Evolutionary conservation across 2,113 vertebrate genomes (phyloP), one percentile per base, ranked within the genome.

Genomic region (Crotalus viridis): DNA sequence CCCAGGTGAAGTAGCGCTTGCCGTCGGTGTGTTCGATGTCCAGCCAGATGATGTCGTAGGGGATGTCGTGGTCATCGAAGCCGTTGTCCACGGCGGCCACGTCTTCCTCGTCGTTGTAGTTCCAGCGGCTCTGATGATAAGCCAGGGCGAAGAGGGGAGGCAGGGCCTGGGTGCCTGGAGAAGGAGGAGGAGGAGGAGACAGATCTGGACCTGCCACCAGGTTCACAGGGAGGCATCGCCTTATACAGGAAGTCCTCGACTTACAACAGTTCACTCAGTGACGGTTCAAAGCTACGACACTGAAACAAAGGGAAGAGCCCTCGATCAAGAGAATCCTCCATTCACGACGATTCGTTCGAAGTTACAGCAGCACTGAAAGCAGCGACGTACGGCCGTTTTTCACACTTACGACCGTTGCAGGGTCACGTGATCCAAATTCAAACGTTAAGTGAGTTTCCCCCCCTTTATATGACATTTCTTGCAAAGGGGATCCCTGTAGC

Each of bases 61-160:
- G 99, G 91, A 99, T 96, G 94, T 98, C 98, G 22, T 99, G 98
- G 28, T 98, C 97, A 28, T 99, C 99, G 0, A 99, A 99, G 2
- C 98, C 98, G 0, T 94, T 95, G 87, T 98, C 98, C 43, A 99
- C 99, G 0, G 97, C 90, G 6, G 96, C 96, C 90, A 99, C 98
- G 0, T 99, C 99, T 0, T 98, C 98, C 96, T 99, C 98, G 15
- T 99, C 99, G 0, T 99, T 98, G 97, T 99, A 99, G 95, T 99
- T 99, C 99, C 99, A 99, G 94, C 99, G 98, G 97, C 98, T 99
- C 98, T 99, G 99, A 97, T 99, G 99, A 95, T 99, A 99, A 1
- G 96, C 98, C 90, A 99, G 94, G 1, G 98, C 95, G 26, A 99
- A 97, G 2, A 99, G 97, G 0, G 99, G 98, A 33, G 99, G 99